Base-by-base conservation (phyloP, 1,140 invertebrate genomes). In the Fopius arisanus region DNA sequence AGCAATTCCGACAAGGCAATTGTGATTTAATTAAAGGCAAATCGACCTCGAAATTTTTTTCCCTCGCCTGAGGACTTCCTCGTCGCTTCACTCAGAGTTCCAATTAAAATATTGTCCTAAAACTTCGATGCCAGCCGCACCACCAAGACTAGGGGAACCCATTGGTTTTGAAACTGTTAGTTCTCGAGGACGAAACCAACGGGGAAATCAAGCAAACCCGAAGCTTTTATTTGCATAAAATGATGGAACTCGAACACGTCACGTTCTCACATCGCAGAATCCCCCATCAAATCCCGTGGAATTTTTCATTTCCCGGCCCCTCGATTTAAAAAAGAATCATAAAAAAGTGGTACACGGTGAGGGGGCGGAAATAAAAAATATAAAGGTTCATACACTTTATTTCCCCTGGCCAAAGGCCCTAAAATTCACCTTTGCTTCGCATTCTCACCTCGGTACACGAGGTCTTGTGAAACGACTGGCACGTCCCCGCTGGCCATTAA, bases 191-290 rank as follows among this genome's bases (percentile, higher is more conserved):
- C 31, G 70, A 87, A 87, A 78, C 86, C 85, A 84, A 86, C 74
- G 76, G 87, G 87, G 85, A 88, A 87, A 87, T 88, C 85, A 87
- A 86, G 79, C 82, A 78, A 83, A 62, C 62, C 70, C 79, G 77
- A 51, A 70, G 75, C 73, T 84, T 86, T 86, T 87, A 88, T 88
- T 87, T 88, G 85, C 87, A 88, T 87, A 87, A 88, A 87, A 87
- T 88, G 86, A 88, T 88, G 80, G 82, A 79, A 82, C 82, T 81
- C 63, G 79, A 70, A 78, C 82, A 78, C 78, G 80, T 86, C 78
- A 84, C 80, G 78, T 86, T 84, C 80, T 75, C 77, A 67, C 54
- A 78, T 82, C 81, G 78, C 86, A 82, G 79, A 77, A 78, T 68
- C 54, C 41, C 23, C 33, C 37, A 26, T 14, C 48, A 16, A 37